Conservation (phyloP, 2,888 invertebrate genomes). For the Leptopilina myrica region DNA sequence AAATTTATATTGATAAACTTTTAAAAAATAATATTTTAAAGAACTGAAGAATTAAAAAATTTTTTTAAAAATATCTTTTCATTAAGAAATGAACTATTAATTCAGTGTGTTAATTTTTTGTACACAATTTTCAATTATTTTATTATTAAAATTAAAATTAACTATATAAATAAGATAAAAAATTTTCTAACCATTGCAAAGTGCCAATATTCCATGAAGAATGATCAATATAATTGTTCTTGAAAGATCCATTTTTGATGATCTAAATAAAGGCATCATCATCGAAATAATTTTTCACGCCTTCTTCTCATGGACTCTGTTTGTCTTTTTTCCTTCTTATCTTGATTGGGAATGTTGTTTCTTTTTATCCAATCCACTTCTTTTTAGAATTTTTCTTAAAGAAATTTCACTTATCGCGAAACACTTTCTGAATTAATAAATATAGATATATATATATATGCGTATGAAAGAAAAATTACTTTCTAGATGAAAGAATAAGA, state of each 20-base stretch:
- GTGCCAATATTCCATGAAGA: constrained; percentile 54
- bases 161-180: background rate
- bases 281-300: constrained; percentile 17
- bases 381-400: background rate
- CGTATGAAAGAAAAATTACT: background rate
- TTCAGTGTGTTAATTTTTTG: too few relatives aligned
- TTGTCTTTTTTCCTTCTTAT: constrained; percentile 24
- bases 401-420: background rate
- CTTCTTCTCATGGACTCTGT: constrained; percentile 25
- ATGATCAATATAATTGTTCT: constrained; percentile 15
- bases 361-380: background rate
- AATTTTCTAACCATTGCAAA: constrained; percentile 45
- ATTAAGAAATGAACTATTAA: too few relatives aligned
- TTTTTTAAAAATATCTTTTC: too few relatives aligned
- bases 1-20: too few relatives aligned
- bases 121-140: too few relatives aligned
- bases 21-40: too few relatives aligned
- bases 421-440: too few relatives aligned
- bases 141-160: too few relatives aligned
- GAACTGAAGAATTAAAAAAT: too few relatives aligned
- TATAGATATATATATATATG: too few relatives aligned
- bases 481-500: background rate
- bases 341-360: background rate
- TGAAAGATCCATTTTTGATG: background rate
- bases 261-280: constrained; percentile 23